Evolutionary conservation across 2,113 vertebrate species (phyloP), one percentile per base, ranked within the genome.

Genomic region (pig (Sus scrofa)): DNA sequence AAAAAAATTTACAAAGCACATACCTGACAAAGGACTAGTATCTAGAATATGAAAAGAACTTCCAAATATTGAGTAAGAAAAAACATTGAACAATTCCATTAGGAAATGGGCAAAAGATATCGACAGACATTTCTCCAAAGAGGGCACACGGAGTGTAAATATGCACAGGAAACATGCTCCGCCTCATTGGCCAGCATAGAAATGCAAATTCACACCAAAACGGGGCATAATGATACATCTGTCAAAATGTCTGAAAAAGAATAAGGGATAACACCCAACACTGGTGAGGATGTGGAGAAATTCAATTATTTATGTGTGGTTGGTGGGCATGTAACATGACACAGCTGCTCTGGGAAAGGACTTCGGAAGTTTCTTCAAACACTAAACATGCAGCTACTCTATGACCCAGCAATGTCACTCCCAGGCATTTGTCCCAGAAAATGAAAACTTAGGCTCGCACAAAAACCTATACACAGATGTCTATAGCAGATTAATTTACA

Each of bases 101-200:
- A 39, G 91, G 27, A 87, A 82, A 62, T 22, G 44, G 20, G 3
- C 37, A 11, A 30, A 63, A 63, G 15, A 12, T 4, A 34, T 9
- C 7, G 27, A 30, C 14, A 27, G 44, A 27, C 13, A 54, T 13
- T 10, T 62, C 67, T 32, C 10, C 39, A 9, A 12, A 32, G 34
- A 83, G 26, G 39, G 6, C 1, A 3, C 7, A 19, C 26, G 15
- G 60, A 6, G 0, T 1, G 1, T 50, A 6, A 3, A 6, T 8
- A 18, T 58, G 16, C 6, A 0, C 4, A 0, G 2, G 44, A 7
- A 30, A 50, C 11, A 11, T 1, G 1, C 13, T 56, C 18, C 14
- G 0, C 39, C 2, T 27, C 30, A 22, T 13, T 0, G 27, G 52
- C 60, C 82, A 10, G 52, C 1, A 13, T 22, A 37, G 34, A 77